Evolutionary conservation across 2,888 invertebrate species (phyloP), one percentile per base, ranked within the genome.

Genomic region (Pteria penguin): DNA sequence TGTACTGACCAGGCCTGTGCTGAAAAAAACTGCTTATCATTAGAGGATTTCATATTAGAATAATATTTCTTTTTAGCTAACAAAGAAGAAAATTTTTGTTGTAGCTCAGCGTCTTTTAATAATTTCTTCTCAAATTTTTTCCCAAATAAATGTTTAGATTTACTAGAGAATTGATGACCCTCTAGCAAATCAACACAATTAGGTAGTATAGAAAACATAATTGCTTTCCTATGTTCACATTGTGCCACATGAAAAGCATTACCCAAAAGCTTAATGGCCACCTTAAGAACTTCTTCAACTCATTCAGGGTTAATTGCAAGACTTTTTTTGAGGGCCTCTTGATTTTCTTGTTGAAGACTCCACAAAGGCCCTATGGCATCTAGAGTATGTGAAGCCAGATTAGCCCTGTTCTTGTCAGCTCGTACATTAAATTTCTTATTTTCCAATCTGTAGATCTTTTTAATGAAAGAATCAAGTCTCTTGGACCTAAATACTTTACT

Each of bases 351-450:
- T n/a, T n/a, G n/a, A n/a, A n/a, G n/a, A n/a, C n/a, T n/a, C n/a
- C n/a, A n/a, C n/a, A n/a, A n/a, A n/a, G n/a, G n/a, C n/a, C n/a
- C n/a, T n/a, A n/a, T n/a, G 24, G 18, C 55, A 18, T 55, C 55
- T 3, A 55, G 18, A 55, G 45, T 11, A 11, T 14, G 45, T 8
- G 45, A 8, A 4, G 55, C 55, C 5, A 55, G 4, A 55, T 55
- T 55, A 24, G 55, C 55, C 24, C 55, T 55, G 55, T 55, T 55
- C 18, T 55, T 55, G 24, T 55, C 55, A 55, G 55, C 55, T 24
- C 24, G n/a, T 4, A 18, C 55, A 55, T 55, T 55, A 24, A 55
- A 8, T 55, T 18, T 55, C 18, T 55, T 55, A 24, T 55, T 55
- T 4, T 55, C 4, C 4, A 55, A 22, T 18, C 24, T 55, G 18